Base-by-base conservation (phyloP, 2,797 vertebrate genomes). In the Gymnothorax reevesii region DNA sequence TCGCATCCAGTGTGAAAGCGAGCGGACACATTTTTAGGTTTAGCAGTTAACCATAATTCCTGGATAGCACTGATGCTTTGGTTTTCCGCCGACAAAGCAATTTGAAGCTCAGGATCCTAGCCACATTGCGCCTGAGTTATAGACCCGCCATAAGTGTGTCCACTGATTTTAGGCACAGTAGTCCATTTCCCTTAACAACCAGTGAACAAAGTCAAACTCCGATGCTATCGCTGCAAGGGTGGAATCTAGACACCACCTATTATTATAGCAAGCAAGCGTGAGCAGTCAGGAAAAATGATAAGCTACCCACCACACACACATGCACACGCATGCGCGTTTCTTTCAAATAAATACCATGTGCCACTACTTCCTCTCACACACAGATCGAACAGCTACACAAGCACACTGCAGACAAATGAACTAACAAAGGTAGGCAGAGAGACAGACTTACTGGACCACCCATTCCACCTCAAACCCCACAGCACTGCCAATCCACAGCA, bases 171-270 rank as follows among this genome's bases (percentile, higher is more conserved):
- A 54, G 49, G 52, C 10, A 33, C 80, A 71, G 79, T 52, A 57
- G 80, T 33, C 33, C n/a, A 22, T 57, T 7, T 12, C 12, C 69
- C 42, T 79, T 84, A 82, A 80, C 85, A 88, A 69, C 71, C 82
- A 60, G 59, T 49, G 64, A 73, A n/a, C 66, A 83, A 71, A 87
- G 79, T 85, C 84, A 49, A 87, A 85, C 79, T 83, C 84, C 55
- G 83, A 84, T 84, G 84, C 85, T 86, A 77, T 83, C 69, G 73
- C 33, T 42, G 33, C 33, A 42, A 42, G 33, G 33, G 33, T 42
- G 33, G 33, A 1, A 42, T 42, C 33, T 42, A 42, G 33, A 42
- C 33, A 42, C 33, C 33, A 42, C 33, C 33, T 42, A 42, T 42
- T 42, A 42, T 42, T 42, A 42, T 42, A 42, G 33, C 33, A 42